These are phyloP conservation scores for Phenganax marumi DNA, from an alignment of 92 coral and sea anemone species.

Conservation along the genomic window DNA sequence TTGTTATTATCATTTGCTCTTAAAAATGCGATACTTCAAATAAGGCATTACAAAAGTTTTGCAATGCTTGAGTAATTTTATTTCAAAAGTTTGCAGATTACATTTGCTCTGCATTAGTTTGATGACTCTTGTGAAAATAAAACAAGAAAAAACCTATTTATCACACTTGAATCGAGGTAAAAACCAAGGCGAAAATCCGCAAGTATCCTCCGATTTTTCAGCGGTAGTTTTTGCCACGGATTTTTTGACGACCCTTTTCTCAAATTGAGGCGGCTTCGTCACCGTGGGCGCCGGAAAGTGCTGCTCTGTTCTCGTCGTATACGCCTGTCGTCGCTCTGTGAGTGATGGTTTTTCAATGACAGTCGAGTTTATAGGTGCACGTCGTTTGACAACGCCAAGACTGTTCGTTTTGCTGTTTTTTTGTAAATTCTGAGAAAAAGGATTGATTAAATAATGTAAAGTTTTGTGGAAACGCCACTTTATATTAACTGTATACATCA, in stretches of 20 bases:
- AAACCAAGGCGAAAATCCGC: too few species aligned
- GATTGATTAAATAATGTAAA: not conserved
- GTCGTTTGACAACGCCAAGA: constrained; percentile 22
- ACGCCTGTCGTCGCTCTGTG: not conserved
- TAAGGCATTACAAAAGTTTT: too few species aligned
- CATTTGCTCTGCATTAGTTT: too few species aligned
- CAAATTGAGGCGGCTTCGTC: constrained; percentile 30
- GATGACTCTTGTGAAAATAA: too few species aligned
- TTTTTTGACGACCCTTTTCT: constrained; percentile 21
- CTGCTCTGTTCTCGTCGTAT: not conserved
- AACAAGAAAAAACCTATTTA: too few species aligned
- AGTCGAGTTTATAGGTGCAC: constrained; percentile 2
- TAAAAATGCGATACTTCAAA: too few species aligned
- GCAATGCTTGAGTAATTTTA: too few species aligned
- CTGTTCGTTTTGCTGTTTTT: constrained; percentile 6
- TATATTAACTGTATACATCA: not conserved
- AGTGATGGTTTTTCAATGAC: constrained; percentile 2
- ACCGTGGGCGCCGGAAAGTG: not conserved
- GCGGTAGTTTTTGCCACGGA: constrained; percentile 10
- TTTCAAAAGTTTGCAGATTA: too few species aligned
- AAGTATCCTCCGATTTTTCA: not conserved
- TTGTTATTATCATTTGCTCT: too few species aligned
- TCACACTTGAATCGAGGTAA: too few species aligned
- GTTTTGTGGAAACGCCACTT: not conserved
- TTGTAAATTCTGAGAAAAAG: constrained; percentile 19